Conservation (phyloP, 2,888 invertebrate genomes). For the Scaptomyza cyrtandrae region DNA sequence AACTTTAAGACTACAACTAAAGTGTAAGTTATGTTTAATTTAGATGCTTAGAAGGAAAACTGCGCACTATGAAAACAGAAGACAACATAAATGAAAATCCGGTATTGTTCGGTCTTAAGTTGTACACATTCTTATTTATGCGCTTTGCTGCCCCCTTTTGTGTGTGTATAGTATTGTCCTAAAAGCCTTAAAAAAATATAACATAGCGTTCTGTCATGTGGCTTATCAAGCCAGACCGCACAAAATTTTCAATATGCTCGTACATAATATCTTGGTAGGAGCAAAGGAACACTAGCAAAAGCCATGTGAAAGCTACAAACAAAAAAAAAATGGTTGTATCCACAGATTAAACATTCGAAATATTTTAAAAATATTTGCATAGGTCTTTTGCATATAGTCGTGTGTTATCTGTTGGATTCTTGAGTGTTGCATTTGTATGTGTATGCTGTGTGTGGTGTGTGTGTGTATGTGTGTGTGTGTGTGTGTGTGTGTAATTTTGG, state of each 20-base stretch:
- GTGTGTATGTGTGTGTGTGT: constrained; percentile 8
- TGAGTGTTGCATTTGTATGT: constrained; percentile 12
- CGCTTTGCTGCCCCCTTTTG: constrained; percentile 28
- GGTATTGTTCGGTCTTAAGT: constrained; percentile 38
- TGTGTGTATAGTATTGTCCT: constrained; percentile 73
- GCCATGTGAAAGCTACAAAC: constrained; percentile 64
- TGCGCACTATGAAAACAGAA: constrained; percentile 31
- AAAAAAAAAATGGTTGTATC: constrained; percentile 46
- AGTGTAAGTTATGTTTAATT: constrained; percentile 40
- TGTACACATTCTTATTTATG: constrained; percentile 30
- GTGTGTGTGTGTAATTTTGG: constrained; percentile 2
- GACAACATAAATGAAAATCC: constrained; percentile 19
- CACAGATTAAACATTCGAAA: constrained; percentile 48
- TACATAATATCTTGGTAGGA: constrained; percentile 59
- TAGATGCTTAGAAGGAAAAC: constrained; percentile 44
- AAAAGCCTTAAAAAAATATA: constrained; percentile 72
- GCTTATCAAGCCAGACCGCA: constrained; percentile 21
- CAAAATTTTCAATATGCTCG: constrained; percentile 47
- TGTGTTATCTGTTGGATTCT: constrained; percentile 13
- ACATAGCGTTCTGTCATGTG: constrained; percentile 36
- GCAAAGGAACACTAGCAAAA: constrained; percentile 76
- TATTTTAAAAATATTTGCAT: constrained; percentile 52
- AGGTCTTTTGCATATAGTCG: constrained; percentile 28
- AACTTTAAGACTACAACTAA: constrained; percentile 41
- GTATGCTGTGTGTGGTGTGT: constrained; percentile 9